These are phyloP conservation scores for Epinephelus malabaricus DNA, from an alignment of 2,797 vertebrate genomes.

Conservation along the genomic window DNA sequence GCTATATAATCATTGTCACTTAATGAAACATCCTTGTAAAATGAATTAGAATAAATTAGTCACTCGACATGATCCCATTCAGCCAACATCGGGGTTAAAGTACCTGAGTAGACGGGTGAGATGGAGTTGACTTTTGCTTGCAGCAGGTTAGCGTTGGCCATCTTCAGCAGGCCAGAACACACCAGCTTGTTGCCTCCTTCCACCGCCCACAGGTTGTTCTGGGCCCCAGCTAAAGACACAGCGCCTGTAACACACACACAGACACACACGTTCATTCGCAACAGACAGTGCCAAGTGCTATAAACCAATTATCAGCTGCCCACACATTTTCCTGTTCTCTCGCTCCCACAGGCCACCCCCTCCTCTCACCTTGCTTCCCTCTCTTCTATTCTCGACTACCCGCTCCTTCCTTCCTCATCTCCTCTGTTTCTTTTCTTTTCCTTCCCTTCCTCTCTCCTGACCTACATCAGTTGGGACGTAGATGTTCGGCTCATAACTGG, in stretches of 20 bases:
- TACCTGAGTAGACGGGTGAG: conserved; percentile 89
- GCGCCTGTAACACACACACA: conserved; percentile 87
- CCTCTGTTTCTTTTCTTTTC: conserved; percentile 12
- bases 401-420: conserved; percentile 32
- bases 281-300: conserved; percentile 54
- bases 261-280: conserved; percentile 24
- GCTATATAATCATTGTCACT: background rate
- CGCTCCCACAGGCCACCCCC: conserved; percentile 48
- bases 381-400: conserved; percentile 44
- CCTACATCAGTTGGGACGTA: conserved; percentile 34
- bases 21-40: background rate
- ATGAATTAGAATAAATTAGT: background rate
- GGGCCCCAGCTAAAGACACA: conserved; percentile 94
- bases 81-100: conserved; percentile 2
- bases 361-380: conserved; percentile 62
- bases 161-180: conserved; percentile 93
- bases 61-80: background rate
- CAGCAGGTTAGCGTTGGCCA: conserved; percentile 92
- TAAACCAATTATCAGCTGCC: conserved; percentile 72
- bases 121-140: conserved; percentile 89
- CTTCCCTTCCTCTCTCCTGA: conserved; percentile 30
- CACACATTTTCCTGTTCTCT: conserved; percentile 65
- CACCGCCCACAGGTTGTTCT: conserved; percentile 96
- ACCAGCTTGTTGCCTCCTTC: conserved; percentile 98
- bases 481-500: conserved; percentile 2